These are phyloP conservation scores for Pteronotus mesoamericanus DNA, from an alignment of 2,797 vertebrate species.

Conservation along the genomic window DNA sequence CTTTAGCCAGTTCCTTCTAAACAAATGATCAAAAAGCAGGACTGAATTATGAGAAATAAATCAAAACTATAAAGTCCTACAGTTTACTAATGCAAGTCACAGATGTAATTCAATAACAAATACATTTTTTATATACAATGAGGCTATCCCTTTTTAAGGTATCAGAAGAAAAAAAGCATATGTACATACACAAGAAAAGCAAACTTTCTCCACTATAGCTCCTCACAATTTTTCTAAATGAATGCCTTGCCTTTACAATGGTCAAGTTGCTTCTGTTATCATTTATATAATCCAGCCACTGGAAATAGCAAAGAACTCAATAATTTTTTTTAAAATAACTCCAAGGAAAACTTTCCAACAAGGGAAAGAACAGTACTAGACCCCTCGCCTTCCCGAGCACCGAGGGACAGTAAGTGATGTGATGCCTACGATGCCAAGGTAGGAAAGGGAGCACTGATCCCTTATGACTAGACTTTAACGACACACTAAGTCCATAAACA, in stretches of 20 bases:
- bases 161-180: background rate
- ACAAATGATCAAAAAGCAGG: background rate
- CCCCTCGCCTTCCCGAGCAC: background rate
- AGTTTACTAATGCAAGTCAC: background rate
- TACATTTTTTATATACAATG: background rate
- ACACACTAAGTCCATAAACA: background rate
- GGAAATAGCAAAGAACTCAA: constrained; percentile 13
- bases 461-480: background rate
- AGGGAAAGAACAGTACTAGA: background rate
- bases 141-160: background rate
- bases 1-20: background rate
- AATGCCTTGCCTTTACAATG: background rate
- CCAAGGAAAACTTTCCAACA: background rate
- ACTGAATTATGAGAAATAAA: background rate
- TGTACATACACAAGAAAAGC: background rate
- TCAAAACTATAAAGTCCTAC: background rate
- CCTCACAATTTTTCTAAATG: background rate
- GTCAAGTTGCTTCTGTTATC: background rate
- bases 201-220: background rate
- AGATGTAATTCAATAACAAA: background rate
- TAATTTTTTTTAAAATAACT: background rate
- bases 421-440: background rate
- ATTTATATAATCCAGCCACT: background rate
- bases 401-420: background rate
- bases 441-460: background rate